phyloP scores from a whole-genome alignment of 2,113 vertebrate species.

The Eidolon helvum region DNA sequence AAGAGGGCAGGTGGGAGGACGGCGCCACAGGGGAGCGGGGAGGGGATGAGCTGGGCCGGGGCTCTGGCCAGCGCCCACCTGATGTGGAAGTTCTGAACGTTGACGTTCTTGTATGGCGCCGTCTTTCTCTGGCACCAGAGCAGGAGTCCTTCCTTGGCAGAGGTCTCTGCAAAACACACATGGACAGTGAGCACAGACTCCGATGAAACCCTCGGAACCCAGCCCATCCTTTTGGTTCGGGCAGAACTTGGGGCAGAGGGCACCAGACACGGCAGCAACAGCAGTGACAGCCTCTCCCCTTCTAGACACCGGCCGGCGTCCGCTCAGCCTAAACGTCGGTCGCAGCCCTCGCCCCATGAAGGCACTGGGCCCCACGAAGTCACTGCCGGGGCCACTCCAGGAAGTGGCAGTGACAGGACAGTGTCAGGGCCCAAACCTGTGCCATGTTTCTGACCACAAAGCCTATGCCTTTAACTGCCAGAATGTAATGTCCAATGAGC shows the following conservation, averaged over 20 bases:
- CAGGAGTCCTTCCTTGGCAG: slow-evolving; percentile 95
- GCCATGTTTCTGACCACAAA: neutral
- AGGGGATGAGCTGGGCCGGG: rapidly evolving
- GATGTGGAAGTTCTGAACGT: slow-evolving; percentile 99
- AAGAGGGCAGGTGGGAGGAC: neutral
- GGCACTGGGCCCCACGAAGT: neutral
- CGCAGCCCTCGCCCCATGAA: neutral
- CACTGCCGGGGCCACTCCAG: neutral
- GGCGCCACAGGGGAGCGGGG: neutral
- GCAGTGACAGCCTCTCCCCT: rapidly evolving
- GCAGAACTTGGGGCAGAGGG: neutral
- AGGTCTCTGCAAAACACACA: slow-evolving; percentile 87
- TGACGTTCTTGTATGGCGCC: slow-evolving; percentile 97
- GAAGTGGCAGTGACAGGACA: neutral
- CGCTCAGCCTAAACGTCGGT: neutral
- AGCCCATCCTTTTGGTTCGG: neutral
- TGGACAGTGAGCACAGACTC: neutral
- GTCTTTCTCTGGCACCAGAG: slow-evolving; percentile 98
- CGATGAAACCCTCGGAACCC: neutral
- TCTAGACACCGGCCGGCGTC: rapidly evolving
- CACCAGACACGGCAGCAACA: neutral
- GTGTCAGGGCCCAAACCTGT: neutral
- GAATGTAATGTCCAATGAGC: neutral
- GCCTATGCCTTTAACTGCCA: neutral
- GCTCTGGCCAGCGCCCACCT: slow-evolving; percentile 77